Evolutionary conservation across 2,888 invertebrate genomes (phyloP), one percentile per base, ranked within the genome.

Genomic region (Strigamia crassipes): DNA sequence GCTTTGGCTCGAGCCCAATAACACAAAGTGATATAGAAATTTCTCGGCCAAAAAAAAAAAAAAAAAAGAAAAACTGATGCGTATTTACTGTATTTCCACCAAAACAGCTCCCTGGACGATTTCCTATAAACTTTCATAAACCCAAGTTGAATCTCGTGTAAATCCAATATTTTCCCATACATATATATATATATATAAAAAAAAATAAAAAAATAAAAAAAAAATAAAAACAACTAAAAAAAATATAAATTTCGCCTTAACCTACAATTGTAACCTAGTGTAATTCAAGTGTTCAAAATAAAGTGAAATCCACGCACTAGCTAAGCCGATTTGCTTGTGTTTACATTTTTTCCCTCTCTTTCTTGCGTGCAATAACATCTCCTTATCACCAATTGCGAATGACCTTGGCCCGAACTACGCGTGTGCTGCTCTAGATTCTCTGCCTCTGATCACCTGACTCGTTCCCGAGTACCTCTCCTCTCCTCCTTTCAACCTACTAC

Each of bases 351-450:
- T 61, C 18, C 18, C 61, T 23, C 61, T 61, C 61, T 61, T 23
- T 61, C 21, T 18, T 23, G 61, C 61, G 61, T 23, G 61, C 61
- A 61, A 61, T 61, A 61, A 18, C 61, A 18, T 61, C 61, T 61
- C 61, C 61, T 61, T 61, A 61, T 61, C 61, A 61, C 46, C 46
- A 46, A 46, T 46, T 46, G 15, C 15, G n/a, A 61, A 61, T 61
- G 61, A 61, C 61, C 61, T 61, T 61, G 61, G 61, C 61, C 61
- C 6, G 21, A 23, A 61, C 61, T 61, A 61, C 61, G 61, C 61
- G 61, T 61, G 61, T 61, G 61, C 61, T 61, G 61, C 61, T 61
- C 61, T 61, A 61, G 61, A 61, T 61, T 61, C 61, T 61, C 23
- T 61, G 23, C 61, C 23, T 21, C 61, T 61, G 21, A 61, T 61